phyloP scores from a whole-genome alignment of 1,140 invertebrate species.

The Paraescarpia echinospica region DNA sequence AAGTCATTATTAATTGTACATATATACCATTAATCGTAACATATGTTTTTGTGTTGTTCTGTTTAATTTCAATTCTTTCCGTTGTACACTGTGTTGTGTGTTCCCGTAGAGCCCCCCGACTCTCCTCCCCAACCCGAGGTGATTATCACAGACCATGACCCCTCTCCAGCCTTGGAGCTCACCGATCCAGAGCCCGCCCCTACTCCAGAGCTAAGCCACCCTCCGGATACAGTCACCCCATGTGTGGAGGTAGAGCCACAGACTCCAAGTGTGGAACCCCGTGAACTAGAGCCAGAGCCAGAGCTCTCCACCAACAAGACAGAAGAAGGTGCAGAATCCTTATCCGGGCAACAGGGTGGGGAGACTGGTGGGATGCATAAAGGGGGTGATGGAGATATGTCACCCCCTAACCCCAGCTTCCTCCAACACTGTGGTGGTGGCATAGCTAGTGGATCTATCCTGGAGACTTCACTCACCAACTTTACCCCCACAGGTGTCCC shows the following conservation, averaged over 20 bases:
- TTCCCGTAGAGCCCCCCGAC: not conserved
- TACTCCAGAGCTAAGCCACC: not conserved
- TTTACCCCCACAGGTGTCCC: not conserved
- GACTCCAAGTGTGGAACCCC: too few species aligned
- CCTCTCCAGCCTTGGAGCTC: not conserved
- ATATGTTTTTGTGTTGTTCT: not conserved
- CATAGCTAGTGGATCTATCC: not conserved
- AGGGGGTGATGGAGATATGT: not conserved
- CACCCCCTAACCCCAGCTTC: not conserved
- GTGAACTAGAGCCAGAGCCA: not conserved
- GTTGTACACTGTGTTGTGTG: not conserved
- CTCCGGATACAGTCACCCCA: not conserved
- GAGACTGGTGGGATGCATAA: not conserved
- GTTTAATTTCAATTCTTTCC: not conserved
- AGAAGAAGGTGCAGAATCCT: slow-evolving; percentile 4
- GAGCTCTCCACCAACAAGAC: not conserved
- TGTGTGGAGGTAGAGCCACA: not conserved
- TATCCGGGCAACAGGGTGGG: not conserved
- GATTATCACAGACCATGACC: not conserved
- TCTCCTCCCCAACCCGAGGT: not conserved
- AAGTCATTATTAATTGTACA: too few species aligned
- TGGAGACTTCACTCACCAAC: not conserved
- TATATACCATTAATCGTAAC: too few species aligned
- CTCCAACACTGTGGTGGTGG: not conserved
- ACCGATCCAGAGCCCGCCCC: not conserved